Base-by-base conservation (phyloP, 2,797 vertebrate species). In the Poeciliopsis paucimaculata region DNA sequence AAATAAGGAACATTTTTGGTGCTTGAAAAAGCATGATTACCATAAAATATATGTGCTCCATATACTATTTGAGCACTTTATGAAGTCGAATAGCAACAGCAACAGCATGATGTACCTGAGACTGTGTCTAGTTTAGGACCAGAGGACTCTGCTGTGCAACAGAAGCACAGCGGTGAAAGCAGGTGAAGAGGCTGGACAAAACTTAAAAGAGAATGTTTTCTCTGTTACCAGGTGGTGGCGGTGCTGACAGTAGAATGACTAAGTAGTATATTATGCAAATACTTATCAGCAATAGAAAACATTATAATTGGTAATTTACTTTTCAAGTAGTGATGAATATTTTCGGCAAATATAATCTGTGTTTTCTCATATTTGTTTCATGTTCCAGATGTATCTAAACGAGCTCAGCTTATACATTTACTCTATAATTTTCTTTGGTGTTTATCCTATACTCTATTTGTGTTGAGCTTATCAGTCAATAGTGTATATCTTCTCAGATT, bases 61-160 rank as follows among this genome's bases (percentile, higher is more conserved):
- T 9, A 51, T 5, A 34, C 0, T 72, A 72, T 60, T 45, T 28
- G 18, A 46, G 39, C 28, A 60, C 51, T 46, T 28, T 72, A 11
- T 18, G 1, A 57, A 41, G 8, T 2, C 10, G 39, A 15, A 71
- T 55, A 31, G 16, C 3, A 31, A 77, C 66, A 72, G 66, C 47
- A 77, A 72, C 68, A 77, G 66, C 41, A 60, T 60, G 41, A 28
- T 39, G 20, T n/a, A 60, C 72, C 70, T 45, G 76, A 77, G 2
- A 43, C n/a, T 77, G 36, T 43, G 36, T 43, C 43, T 4, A 39
- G 72, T 23, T 10, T 72, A 31, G 11, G n/a, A 12, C 12, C n/a
- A 28, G 55, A 31, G n/a, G 55, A 28, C n/a, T 60, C 55, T 28
- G 55, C 55, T 28, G 55, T n/a, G 26, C 53, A 23, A 55, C 0